A percentile compares a stretch with the other conserved stretches of the same genome.
These are phyloP conservation scores for Cotesia congregata DNA, from an alignment of 2,888 invertebrate species.

Conservation along the genomic window DNA sequence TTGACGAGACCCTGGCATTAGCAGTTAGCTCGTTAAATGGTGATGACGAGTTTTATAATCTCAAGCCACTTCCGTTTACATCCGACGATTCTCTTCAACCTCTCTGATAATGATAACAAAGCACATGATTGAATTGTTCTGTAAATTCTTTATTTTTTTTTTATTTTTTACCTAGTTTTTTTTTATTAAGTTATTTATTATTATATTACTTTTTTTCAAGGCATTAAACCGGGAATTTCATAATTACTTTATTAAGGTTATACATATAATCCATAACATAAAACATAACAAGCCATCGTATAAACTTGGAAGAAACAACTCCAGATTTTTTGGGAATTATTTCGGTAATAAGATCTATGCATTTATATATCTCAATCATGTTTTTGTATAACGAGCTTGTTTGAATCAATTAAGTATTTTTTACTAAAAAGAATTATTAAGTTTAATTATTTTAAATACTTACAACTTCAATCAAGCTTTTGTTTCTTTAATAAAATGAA, in stretches of 20 bases:
- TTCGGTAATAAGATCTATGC: not conserved
- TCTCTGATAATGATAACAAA: not conserved
- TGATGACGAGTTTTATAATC: constrained; percentile 47
- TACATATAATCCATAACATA: not conserved
- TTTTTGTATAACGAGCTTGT: not conserved
- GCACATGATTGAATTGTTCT: constrained; percentile 22
- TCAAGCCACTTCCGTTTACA: constrained; percentile 40
- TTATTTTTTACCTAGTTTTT: not conserved
- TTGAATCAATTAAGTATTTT: no score
- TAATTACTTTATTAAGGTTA: constrained; percentile 10
- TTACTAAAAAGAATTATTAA: no score
- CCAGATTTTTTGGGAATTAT: not conserved
- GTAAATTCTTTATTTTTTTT: constrained; percentile 14
- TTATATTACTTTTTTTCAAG: constrained; percentile 7
- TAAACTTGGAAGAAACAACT: not conserved
- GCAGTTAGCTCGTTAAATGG: constrained; percentile 60
- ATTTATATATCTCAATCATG: not conserved
- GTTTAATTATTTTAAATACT: no score
- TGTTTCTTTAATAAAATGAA: no score
- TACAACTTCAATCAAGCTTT: no score
- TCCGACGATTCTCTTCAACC: not conserved
- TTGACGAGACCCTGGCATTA: constrained; percentile 43
- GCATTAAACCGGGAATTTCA: not conserved
- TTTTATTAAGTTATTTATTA: constrained; percentile 13
- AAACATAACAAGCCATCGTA: not conserved